Evolutionary conservation across 2,113 vertebrate genomes (phyloP).

Genomic region (Pelodiscus sinensis): DNA sequence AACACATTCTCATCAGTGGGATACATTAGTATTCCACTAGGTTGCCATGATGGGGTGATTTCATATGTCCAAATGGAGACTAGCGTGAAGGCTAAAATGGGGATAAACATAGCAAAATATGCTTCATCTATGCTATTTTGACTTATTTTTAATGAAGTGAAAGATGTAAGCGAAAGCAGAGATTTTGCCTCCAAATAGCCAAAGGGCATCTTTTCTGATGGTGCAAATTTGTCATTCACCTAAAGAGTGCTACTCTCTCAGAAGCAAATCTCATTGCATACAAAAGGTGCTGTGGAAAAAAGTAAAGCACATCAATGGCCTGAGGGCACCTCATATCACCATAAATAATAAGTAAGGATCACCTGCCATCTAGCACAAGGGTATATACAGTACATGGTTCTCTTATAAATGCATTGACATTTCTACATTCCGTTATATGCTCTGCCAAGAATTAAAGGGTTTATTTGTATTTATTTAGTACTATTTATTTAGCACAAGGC

Average conservation of each 20-base stretch:
- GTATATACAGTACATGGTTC: too few relatives aligned
- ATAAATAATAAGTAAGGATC: not conserved
- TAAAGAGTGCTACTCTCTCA: not conserved
- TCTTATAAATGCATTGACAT: not conserved
- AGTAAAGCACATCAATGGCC: not conserved
- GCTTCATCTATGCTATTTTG: not conserved
- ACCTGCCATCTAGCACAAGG: not conserved
- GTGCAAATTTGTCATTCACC: not conserved
- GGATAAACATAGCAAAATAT: not conserved
- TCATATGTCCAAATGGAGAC: not conserved
- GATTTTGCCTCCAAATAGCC: not conserved
- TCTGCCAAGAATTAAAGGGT: not conserved
- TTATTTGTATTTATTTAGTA: not conserved
- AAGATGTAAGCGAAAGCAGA: not conserved
- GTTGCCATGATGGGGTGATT: not conserved
- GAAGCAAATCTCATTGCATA: not conserved
- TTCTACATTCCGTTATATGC: not conserved
- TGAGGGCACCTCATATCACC: not conserved
- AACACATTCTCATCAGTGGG: not conserved
- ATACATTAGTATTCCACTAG: not conserved
- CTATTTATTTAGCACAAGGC: not conserved
- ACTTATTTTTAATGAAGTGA: not conserved
- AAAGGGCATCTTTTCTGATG: not conserved
- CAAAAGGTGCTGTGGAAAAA: not conserved
- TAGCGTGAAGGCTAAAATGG: not conserved